Evolutionary conservation across 2,888 invertebrate species (phyloP).

Genomic region (Agrenia bidenticulata): DNA sequence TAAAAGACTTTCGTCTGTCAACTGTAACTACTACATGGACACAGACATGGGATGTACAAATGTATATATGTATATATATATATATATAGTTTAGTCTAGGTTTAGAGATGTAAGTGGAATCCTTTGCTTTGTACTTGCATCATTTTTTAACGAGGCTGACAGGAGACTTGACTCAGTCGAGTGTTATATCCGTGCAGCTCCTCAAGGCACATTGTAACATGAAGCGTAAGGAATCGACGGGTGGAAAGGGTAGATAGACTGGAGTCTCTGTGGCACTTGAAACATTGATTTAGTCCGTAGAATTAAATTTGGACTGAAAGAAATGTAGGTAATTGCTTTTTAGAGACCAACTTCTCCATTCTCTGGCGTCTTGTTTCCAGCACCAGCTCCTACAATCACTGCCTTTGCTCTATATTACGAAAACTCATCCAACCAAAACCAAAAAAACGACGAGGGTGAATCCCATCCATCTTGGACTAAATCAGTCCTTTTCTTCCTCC

Average conservation of each 20-base stretch:
- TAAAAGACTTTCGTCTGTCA: too few relatives aligned
- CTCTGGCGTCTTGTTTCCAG: slow-evolving; percentile 28
- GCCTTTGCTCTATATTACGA: slow-evolving; percentile 16
- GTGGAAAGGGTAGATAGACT: too few relatives aligned
- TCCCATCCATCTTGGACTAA: slow-evolving; percentile 4
- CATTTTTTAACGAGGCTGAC: not conserved
- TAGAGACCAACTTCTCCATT: slow-evolving; percentile 26
- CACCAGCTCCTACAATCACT: slow-evolving; percentile 21
- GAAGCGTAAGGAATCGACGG: too few relatives aligned
- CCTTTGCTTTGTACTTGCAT: too few relatives aligned
- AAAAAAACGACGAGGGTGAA: not conserved
- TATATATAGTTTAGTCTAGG: too few relatives aligned
- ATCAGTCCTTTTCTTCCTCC: not conserved
- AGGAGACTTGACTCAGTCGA: not conserved
- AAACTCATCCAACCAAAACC: not conserved
- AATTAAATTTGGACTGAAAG: slow-evolving; percentile 42
- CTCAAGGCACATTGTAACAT: slow-evolving; percentile 5
- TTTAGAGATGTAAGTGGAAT: too few relatives aligned
- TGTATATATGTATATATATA: too few relatives aligned
- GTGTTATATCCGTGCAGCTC: not conserved
- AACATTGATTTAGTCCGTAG: slow-evolving; percentile 39
- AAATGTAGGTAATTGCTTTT: slow-evolving; percentile 44
- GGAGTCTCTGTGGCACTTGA: not conserved
- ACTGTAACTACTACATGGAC: not conserved
- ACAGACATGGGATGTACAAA: not conserved